phyloP scores from a whole-genome alignment of 2,113 vertebrate species.

The Formicarius rufipectus region DNA sequence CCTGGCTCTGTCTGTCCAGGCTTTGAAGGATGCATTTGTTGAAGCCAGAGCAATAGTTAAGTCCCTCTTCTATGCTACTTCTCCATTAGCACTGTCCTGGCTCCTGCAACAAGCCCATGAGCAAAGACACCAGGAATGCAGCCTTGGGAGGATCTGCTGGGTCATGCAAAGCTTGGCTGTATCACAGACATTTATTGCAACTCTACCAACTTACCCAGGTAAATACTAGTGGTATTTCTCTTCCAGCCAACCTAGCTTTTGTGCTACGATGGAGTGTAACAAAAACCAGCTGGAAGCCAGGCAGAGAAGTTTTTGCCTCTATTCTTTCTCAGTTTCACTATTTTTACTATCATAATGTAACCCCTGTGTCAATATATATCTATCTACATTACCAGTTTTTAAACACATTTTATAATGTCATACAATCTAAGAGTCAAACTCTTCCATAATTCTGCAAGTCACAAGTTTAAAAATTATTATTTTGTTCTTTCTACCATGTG shows the following conservation, averaged over 20 bases:
- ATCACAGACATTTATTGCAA: neutral
- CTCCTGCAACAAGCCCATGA: neutral
- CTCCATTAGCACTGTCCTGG: neutral
- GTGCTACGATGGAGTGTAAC: neutral
- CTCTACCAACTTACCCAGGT: neutral
- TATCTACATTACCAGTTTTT: neutral
- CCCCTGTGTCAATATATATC: neutral
- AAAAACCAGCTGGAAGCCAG: neutral
- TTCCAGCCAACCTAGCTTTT: neutral
- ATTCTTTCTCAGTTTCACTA: neutral
- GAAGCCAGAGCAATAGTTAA: neutral
- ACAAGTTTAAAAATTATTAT: neutral
- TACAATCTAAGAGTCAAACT: neutral
- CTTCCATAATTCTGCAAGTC: neutral
- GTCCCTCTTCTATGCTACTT: neutral
- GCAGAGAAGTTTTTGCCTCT: neutral
- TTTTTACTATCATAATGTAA: neutral
- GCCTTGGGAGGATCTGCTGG: neutral
- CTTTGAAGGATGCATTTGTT: neutral
- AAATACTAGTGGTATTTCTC: neutral
- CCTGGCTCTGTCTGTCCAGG: neutral
- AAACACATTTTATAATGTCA: neutral
- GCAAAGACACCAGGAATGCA: neutral
- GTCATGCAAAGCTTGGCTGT: neutral
- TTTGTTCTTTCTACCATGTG: neutral